phyloP scores from a whole-genome alignment of 2,797 vertebrate species.

The Trematomus bernacchii region DNA sequence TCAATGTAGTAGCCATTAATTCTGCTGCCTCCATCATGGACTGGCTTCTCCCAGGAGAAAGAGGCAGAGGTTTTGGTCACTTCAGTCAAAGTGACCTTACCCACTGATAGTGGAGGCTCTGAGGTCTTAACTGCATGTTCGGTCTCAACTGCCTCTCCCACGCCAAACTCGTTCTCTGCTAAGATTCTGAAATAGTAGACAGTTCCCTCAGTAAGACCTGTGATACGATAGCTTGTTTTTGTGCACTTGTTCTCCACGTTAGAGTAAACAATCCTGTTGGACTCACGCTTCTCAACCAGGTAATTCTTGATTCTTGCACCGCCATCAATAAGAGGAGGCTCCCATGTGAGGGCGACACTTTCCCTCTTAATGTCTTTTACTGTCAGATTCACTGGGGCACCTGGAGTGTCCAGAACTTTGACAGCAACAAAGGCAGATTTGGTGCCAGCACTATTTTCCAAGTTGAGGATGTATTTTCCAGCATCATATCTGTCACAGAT shows the following conservation, averaged over 20 bases:
- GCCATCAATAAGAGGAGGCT: constrained; percentile 96
- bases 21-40: constrained; percentile 97
- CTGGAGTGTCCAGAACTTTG: constrained; percentile 97
- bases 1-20: constrained; percentile 96
- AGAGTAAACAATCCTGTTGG: constrained; percentile 94
- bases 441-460: constrained; percentile 95
- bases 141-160: constrained; percentile 92
- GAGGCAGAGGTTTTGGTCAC: constrained; percentile 94
- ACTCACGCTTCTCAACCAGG: constrained; percentile 97
- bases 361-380: constrained; percentile 96
- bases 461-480: constrained; percentile 94
- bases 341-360: constrained; percentile 92
- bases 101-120: constrained; percentile 95
- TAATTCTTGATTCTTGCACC: constrained; percentile 97
- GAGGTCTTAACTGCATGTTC: constrained; percentile 91
- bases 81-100: constrained; percentile 94
- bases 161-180: constrained; percentile 98
- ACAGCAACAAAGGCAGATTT: constrained; percentile 98
- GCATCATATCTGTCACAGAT: constrained; percentile 96
- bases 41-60: constrained; percentile 97
- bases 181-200: constrained; percentile 98
- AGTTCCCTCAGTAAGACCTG: constrained; percentile 93
- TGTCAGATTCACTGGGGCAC: constrained; percentile 91
- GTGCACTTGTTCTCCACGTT: constrained; percentile 94
- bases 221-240: constrained; percentile 95